Base-by-base conservation (phyloP, 1,140 invertebrate genomes). In the Drosophila melanica region DNA sequence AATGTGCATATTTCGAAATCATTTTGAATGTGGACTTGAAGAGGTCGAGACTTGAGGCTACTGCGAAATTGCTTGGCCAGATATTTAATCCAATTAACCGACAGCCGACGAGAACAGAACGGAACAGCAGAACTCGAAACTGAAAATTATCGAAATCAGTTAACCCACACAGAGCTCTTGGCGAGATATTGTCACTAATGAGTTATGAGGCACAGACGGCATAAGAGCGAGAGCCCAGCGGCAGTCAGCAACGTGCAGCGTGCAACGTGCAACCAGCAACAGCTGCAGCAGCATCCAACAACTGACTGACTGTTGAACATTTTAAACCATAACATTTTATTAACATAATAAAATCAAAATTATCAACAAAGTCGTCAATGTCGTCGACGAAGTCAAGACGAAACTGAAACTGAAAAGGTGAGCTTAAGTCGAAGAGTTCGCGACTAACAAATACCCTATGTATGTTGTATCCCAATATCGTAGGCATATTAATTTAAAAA, bases 271-370 rank as follows among this genome's bases (percentile, higher is more conserved):
- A 63, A 72, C 41, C 8, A 47, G 63, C 59, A 48, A 44, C 62
- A 51, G 51, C 27, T 55, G 54, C 57, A 80, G 77, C 54, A 63
- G 67, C 66, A 78, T 33, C 50, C 72, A 85, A 66, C 60, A 58
- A 75, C 68, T 63, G 59, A 77, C 73, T 78, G 82, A 80, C 74
- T 77, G 79, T 75, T 89, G 79, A 90, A 81, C 87, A 90, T 90
- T 90, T 90, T 90, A 90, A 90, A 90, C 89, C 89, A 90, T 90
- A 90, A 90, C 89, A 90, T 90, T 90, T 90, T 90, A 90, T 90
- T 90, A 90, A 89, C 89, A 90, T 89, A 90, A 90, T 90, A 90
- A 90, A 90, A 89, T 90, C 89, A 90, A 90, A 90, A 90, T 90
- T 90, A 90, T 90, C 84, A 90, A 90, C 84, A 90, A 90, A 90